Conservation (phyloP, 2,113 vertebrate species). For the Cyprinus carpio region DNA sequence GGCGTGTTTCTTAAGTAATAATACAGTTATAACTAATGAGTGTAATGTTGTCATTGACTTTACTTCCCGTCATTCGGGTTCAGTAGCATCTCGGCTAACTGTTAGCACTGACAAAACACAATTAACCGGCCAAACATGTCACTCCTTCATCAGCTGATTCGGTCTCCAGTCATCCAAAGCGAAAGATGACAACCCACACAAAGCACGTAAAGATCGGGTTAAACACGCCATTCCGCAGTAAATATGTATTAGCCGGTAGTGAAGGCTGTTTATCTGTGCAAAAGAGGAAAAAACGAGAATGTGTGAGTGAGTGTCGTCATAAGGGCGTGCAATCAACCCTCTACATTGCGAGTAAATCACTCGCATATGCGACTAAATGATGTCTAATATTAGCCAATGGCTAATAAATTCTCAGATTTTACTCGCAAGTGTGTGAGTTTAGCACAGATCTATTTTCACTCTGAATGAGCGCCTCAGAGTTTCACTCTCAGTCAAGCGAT, state of each 20-base stretch:
- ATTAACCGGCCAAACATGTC: constrained; percentile 7
- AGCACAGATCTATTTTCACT: too few species aligned
- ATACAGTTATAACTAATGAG: not conserved
- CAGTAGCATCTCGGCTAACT: constrained; percentile 14
- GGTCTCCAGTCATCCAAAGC: not conserved
- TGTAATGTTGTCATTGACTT: not conserved
- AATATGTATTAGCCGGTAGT: not conserved
- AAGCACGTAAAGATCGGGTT: not conserved
- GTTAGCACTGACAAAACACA: constrained; percentile 10
- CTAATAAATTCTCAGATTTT: too few species aligned
- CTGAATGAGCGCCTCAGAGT: too few species aligned
- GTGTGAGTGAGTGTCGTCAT: not conserved
- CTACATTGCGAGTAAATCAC: too few species aligned
- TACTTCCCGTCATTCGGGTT: not conserved
- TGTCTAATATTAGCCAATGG: too few species aligned
- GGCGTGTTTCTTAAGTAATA: not conserved
- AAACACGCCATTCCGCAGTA: not conserved
- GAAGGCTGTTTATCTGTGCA: not conserved
- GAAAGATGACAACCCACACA: not conserved
- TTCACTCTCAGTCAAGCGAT: too few species aligned
- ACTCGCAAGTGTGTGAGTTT: too few species aligned
- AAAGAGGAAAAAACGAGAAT: not conserved
- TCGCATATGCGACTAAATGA: too few species aligned
- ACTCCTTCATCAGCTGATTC: not conserved
- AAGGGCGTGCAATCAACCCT: not conserved